Base-by-base conservation (phyloP, 2,113 vertebrate species). In the Hypomesus transpacificus region DNA sequence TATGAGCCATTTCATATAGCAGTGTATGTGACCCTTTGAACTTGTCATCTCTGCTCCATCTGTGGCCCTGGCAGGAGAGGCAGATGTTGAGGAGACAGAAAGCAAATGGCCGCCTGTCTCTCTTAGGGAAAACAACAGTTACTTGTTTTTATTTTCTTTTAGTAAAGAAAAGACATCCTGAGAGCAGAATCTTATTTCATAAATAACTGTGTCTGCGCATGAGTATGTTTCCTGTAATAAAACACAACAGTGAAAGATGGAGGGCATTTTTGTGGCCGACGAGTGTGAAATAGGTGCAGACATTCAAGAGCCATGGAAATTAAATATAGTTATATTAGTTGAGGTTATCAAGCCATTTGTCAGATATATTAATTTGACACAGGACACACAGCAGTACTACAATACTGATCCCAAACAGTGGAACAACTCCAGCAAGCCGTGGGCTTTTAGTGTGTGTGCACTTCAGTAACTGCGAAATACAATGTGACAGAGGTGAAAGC, bases 401-500 rank as follows among this genome's bases (percentile, higher is more conserved):
- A 39, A 8, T 39, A 3, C 34, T 8, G 7, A 6, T 39, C 34
- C 1, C 3, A 39, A 39, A 3, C 34, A 39, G 7, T 4, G 34
- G 7, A 39, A 39, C 34, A 39, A 39, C 34, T 39, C 7, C 34
- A 39, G 34, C 34, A 4, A 39, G 34, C 7, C 34, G 6, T 6
- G 34, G 3, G 26, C 13, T 60, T 13, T 63, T 18, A 17, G 61
- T 63, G 61, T 31, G 31, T 34, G n/a, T n/a, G n/a, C n/a, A n/a
- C n/a, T 34, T 14, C 5, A 11, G 28, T 28, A 24, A n/a, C 22
- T 62, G 26, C 52, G 28, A 20, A 69, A 53, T 54, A 4, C 28
- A 56, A 70, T 13, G 28, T 66, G 86, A 78, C 79, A 83, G 71
- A 84, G 73, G 77, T 85, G 81, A 88, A 57, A 75, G 50, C 60